phyloP scores from a whole-genome alignment of 2,113 vertebrate species.

The Laticauda colubrina region DNA sequence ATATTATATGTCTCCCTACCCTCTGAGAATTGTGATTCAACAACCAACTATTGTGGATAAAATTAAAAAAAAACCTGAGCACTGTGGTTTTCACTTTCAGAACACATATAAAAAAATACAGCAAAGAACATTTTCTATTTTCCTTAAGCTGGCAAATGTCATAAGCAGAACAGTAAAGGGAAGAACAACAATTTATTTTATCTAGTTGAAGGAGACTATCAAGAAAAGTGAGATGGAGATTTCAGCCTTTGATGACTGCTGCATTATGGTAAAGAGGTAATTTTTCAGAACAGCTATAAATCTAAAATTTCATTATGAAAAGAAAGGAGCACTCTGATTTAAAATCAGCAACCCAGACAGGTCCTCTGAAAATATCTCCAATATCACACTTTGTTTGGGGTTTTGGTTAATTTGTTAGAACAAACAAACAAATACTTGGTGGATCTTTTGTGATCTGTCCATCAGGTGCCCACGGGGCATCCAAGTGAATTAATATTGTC shows the following conservation, averaged over 20 bases:
- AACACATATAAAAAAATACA: neutral
- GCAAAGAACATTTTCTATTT: neutral
- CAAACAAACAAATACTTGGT: too few relatives aligned
- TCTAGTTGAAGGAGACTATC: slow-evolving; percentile 24
- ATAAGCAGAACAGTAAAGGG: neutral
- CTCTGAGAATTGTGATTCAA: neutral
- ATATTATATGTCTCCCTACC: neutral
- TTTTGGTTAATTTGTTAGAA: neutral
- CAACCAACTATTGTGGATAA: neutral
- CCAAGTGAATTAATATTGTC: neutral
- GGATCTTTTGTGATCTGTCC: neutral
- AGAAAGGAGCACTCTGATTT: slow-evolving; percentile 21
- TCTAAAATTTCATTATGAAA: slow-evolving; percentile 28
- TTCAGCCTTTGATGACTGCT: slow-evolving; percentile 26
- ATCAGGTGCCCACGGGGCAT: neutral
- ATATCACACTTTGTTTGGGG: neutral
- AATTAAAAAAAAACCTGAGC: neutral
- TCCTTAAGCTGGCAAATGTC: neutral
- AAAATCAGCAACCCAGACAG: neutral
- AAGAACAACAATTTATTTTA: slow-evolving; percentile 31
- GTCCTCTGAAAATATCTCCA: slow-evolving; percentile 3
- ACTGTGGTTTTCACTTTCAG: neutral
- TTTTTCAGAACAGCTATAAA: slow-evolving; percentile 27
- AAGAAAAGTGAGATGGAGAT: slow-evolving; percentile 6
- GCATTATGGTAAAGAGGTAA: slow-evolving; percentile 36